Conservation (phyloP, 2,113 vertebrate species). For the Pelmatolapia mariae region DNA sequence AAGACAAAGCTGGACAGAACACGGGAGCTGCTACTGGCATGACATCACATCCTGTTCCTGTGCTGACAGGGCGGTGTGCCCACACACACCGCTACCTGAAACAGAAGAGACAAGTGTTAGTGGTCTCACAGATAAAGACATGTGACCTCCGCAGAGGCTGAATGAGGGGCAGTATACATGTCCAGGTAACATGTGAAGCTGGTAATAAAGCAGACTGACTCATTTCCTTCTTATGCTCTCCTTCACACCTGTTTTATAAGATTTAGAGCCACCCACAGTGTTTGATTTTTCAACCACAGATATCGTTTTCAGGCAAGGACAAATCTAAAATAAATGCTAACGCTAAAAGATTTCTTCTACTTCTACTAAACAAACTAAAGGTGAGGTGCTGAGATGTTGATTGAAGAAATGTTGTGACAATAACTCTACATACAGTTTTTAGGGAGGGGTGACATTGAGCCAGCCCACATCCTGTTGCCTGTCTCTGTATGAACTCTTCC, state of each 20-base stretch:
- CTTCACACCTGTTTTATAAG: neutral
- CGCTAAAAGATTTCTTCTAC: neutral
- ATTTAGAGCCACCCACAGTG: neutral
- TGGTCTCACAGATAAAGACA: neutral
- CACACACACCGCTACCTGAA: conserved; percentile 26
- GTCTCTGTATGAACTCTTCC: neutral
- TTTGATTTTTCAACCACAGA: neutral
- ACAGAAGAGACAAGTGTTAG: neutral
- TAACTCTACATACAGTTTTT: neutral
- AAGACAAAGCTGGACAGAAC: conserved; percentile 24
- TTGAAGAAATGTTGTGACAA: neutral
- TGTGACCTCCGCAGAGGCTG: neutral
- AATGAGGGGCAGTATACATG: neutral
- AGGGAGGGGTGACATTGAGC: neutral
- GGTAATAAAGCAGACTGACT: neutral
- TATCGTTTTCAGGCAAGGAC: neutral
- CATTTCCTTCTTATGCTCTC: neutral
- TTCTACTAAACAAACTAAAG: neutral
- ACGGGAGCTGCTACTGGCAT: neutral
- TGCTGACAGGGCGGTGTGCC: neutral
- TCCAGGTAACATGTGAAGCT: neutral
- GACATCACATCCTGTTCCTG: conserved; percentile 58
- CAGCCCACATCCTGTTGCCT: conserved; percentile 31
- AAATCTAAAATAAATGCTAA: neutral
- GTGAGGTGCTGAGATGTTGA: neutral